These are phyloP conservation scores for Rhynchomys soricoides DNA, from an alignment of 2,113 vertebrate species.

Conservation along the genomic window DNA sequence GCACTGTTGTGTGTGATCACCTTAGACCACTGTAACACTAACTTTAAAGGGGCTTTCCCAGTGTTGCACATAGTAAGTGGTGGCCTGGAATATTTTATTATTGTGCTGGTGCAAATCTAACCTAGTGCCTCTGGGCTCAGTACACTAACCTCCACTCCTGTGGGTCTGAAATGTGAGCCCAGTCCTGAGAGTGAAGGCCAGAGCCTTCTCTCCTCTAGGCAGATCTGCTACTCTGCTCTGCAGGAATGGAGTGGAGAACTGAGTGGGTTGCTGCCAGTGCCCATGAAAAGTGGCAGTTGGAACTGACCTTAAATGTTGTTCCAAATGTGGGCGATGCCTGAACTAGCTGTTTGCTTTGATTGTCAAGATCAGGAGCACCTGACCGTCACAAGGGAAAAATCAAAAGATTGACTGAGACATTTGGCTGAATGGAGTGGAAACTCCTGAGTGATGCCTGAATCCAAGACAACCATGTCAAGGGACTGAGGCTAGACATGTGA, in stretches of 20 bases:
- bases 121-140: background rate
- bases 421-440: background rate
- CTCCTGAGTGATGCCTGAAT: background rate
- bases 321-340: background rate
- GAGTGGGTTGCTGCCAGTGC: background rate
- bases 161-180: conserved; percentile 31
- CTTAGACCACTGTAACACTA: conserved; percentile 1
- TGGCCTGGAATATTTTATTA: background rate
- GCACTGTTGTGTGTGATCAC: background rate
- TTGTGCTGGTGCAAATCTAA: background rate
- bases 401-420: background rate
- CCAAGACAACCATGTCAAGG: background rate
- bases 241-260: background rate
- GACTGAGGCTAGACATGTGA: background rate
- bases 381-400: background rate
- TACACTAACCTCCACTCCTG: background rate
- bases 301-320: conserved; percentile 20
- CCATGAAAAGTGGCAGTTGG: background rate
- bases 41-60: background rate
- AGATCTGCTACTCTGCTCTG: background rate
- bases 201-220: background rate
- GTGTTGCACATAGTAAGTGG: background rate
- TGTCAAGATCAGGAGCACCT: background rate
- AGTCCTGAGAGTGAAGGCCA: background rate
- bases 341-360: background rate